A percentile compares a stretch with the other conserved stretches of the same genome.
phyloP scores from a whole-genome alignment of 92 coral and sea anemone species.

The Palythoa caribaeorum region DNA sequence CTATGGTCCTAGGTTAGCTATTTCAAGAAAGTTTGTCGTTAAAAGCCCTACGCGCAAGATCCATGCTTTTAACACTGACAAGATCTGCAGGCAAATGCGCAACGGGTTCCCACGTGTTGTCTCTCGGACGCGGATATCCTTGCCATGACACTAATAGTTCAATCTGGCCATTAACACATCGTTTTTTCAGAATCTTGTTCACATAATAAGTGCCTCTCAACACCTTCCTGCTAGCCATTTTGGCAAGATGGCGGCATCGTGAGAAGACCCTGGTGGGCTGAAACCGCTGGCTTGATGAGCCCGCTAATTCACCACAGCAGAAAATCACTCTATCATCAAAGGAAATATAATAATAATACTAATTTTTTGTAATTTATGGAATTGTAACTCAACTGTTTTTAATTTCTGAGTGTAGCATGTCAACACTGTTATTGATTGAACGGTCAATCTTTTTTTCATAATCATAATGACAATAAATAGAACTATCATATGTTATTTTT shows the following conservation, averaged over 20 bases:
- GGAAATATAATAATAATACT: too few species aligned
- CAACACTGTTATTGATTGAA: too few species aligned
- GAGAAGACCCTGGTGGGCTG: conserved; percentile 51
- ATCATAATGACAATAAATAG: too few species aligned
- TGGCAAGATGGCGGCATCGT: conserved; percentile 51
- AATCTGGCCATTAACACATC: conserved; percentile 34
- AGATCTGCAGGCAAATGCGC: conserved; percentile 41
- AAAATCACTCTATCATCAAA: neutral
- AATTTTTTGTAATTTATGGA: too few species aligned
- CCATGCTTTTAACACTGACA: conserved; percentile 9
- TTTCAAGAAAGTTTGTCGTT: conserved; percentile 7
- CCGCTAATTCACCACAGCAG: conserved; percentile 32
- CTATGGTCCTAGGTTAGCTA: conserved; percentile 9
- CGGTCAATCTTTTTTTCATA: too few species aligned
- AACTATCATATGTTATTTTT: too few species aligned
- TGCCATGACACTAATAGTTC: conserved; percentile 51
- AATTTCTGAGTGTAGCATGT: too few species aligned
- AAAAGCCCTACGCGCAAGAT: neutral
- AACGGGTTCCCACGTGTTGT: conserved; percentile 49
- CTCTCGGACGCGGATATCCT: conserved; percentile 44
- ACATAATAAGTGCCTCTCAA: conserved; percentile 33
- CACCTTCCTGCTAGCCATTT: conserved; percentile 39
- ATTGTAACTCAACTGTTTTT: too few species aligned
- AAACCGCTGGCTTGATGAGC: conserved; percentile 50
- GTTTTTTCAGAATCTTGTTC: conserved; percentile 46